Evolutionary conservation across 2,797 vertebrate genomes (phyloP).

Genomic region (Enteromius fasciolatus): DNA sequence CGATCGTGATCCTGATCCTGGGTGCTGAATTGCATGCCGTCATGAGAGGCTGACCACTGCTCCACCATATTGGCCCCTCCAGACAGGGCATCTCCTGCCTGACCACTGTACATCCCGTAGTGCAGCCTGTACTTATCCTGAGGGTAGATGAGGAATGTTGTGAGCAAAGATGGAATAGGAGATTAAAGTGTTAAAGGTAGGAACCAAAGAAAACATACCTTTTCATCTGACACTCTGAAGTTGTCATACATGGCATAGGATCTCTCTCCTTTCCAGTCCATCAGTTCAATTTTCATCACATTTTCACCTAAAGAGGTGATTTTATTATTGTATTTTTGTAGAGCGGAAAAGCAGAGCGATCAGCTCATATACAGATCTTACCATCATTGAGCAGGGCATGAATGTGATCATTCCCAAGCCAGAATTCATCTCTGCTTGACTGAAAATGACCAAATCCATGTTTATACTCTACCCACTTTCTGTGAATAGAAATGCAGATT

Average conservation of each 20-base stretch:
- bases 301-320: constrained; percentile 76
- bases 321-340: neutral
- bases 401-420: constrained; percentile 90
- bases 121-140: constrained; percentile 88
- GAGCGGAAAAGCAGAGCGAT: neutral
- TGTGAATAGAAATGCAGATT: constrained; percentile 60
- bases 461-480: constrained; percentile 90
- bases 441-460: constrained; percentile 89
- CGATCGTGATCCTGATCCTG: constrained; percentile 88
- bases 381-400: constrained; percentile 80
- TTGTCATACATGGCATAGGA: constrained; percentile 84
- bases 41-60: constrained; percentile 86
- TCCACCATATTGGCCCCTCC: constrained; percentile 81
- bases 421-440: constrained; percentile 87
- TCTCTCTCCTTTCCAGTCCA: constrained; percentile 86
- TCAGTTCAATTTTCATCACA: constrained; percentile 86
- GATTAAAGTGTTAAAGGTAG: neutral
- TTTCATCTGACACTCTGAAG: constrained; percentile 81
- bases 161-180: neutral
- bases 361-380: constrained; percentile 55
- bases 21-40: constrained; percentile 90
- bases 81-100: constrained; percentile 85
- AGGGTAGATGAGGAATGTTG: neutral
- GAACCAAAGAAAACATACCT: constrained; percentile 68
- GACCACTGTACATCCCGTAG: constrained; percentile 83